These are phyloP conservation scores for Haemorhous mexicanus DNA, from an alignment of 2,113 vertebrate species.

Conservation along the genomic window DNA sequence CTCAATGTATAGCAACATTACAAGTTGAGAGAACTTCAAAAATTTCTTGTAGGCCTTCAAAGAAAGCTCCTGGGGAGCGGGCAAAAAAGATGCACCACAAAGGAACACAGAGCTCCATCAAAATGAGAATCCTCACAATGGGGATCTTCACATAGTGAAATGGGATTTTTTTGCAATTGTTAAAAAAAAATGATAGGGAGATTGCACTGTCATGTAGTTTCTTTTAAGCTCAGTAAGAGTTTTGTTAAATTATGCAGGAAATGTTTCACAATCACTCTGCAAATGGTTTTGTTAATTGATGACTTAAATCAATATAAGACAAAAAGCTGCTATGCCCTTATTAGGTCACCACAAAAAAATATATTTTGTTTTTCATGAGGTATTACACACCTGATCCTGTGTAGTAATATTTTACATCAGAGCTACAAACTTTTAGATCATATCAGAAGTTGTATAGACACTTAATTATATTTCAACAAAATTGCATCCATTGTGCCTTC, in stretches of 20 bases:
- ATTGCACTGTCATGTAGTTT: not conserved
- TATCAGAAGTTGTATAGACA: not conserved
- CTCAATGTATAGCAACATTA: fast-evolving
- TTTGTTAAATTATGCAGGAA: not conserved
- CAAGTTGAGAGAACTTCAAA: not conserved
- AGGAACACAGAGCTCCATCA: not conserved
- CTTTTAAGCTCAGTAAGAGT: not conserved
- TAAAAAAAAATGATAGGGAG: not conserved
- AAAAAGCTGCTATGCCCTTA: not conserved
- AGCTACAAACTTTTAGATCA: not conserved
- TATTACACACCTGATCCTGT: not conserved
- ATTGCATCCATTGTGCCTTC: not conserved
- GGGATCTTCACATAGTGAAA: not conserved
- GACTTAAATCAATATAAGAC: not conserved
- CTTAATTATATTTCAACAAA: not conserved
- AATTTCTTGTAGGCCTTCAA: not conserved
- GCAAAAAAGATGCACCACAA: not conserved
- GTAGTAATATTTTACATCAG: not conserved
- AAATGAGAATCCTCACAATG: not conserved
- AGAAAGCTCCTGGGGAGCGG: not conserved
- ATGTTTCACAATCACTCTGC: not conserved
- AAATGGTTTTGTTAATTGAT: not conserved
- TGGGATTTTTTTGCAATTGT: fast-evolving
- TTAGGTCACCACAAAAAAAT: not conserved
- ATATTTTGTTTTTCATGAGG: not conserved